Base-by-base conservation (phyloP, 2,797 vertebrate species). In the Chaetophractus vellerosus region DNA sequence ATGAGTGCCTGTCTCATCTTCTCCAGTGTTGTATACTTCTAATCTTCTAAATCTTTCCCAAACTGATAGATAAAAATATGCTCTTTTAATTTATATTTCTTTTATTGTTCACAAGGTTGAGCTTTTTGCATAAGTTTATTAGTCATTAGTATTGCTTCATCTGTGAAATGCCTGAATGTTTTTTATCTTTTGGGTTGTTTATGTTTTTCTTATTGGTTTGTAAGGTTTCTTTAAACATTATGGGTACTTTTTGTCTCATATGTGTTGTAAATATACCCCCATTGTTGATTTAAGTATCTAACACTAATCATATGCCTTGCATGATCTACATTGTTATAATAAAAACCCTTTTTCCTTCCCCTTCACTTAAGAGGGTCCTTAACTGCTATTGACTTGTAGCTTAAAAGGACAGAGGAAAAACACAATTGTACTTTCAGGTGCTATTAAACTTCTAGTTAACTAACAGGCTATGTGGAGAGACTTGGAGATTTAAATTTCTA, bases 191-290 rank as follows among this genome's bases (percentile, higher is more conserved):
- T 41, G 71, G 24, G 31, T 83, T 38, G 8, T 88, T 88, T 83
- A 28, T 61, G 4, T 78, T 93, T 95, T 80, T 68, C 59, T 85
- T 59, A 74, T 41, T 59, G 45, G 38, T 45, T 95, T 85, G 10
- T 52, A 31, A 68, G 18, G 31, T 68, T 68, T 68, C 64, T 68
- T 36, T 19, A 36, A 52, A 69, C 64, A 74, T 86, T 78, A 69
- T 18, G 23, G 33, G 36, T 55, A 33, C 61, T 33, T 71, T 94
- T 82, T 45, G 69, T 83, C 36, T 81, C n/a, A 55, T 72, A 36
- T n/a, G 38, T 72, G 16, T 83, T 83, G 15, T 85, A 57, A 80
- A 68, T 28, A 21, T 69, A 36, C 41, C 38, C n/a, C 61, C 31
- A 31, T 68, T 90, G 59, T 59, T 41, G 74, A 78, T 72, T 92